Percentiles rank a stretch among this genome's conserved stretches.
phyloP scores from a whole-genome alignment of 2,113 vertebrate species.

The Tetraodon nigroviridis region DNA sequence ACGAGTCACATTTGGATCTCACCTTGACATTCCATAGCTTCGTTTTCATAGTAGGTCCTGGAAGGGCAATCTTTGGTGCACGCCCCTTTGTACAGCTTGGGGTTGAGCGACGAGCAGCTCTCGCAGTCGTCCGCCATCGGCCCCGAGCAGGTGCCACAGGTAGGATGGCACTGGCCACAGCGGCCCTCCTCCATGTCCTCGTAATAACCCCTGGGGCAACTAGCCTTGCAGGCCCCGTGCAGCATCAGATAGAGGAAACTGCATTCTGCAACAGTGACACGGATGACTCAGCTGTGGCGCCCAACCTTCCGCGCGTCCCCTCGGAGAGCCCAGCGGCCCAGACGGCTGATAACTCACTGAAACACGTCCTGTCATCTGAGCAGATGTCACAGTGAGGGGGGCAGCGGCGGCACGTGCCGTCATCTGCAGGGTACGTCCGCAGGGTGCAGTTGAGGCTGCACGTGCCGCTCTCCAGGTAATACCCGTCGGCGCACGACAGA shows the following conservation, averaged over 20 bases:
- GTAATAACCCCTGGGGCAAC: slow-evolving; percentile 74
- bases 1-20: neutral
- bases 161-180: slow-evolving; percentile 73
- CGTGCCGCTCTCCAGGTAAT: slow-evolving; percentile 64
- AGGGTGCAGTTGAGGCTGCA: slow-evolving; percentile 72
- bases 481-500: slow-evolving; percentile 69
- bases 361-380: slow-evolving; percentile 65
- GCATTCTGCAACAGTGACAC: slow-evolving; percentile 61
- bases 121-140: slow-evolving; percentile 74
- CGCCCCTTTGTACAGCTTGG: slow-evolving; percentile 74
- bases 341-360: slow-evolving; percentile 57
- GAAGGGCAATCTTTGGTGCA: slow-evolving; percentile 69
- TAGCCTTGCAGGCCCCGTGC: slow-evolving; percentile 72
- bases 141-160: slow-evolving; percentile 74
- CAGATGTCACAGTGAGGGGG: slow-evolving; percentile 73
- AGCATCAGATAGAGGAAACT: slow-evolving; percentile 79
- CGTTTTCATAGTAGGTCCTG: slow-evolving; percentile 72
- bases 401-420: slow-evolving; percentile 72
- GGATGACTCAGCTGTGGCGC: neutral
- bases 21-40: slow-evolving; percentile 77
- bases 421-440: slow-evolving; percentile 61
- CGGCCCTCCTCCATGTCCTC: slow-evolving; percentile 77
- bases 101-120: slow-evolving; percentile 62
- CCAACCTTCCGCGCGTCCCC: neutral
- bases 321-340: neutral